These are phyloP conservation scores for Planococcus citri DNA, from an alignment of 1,140 invertebrate genomes.

Conservation along the genomic window DNA sequence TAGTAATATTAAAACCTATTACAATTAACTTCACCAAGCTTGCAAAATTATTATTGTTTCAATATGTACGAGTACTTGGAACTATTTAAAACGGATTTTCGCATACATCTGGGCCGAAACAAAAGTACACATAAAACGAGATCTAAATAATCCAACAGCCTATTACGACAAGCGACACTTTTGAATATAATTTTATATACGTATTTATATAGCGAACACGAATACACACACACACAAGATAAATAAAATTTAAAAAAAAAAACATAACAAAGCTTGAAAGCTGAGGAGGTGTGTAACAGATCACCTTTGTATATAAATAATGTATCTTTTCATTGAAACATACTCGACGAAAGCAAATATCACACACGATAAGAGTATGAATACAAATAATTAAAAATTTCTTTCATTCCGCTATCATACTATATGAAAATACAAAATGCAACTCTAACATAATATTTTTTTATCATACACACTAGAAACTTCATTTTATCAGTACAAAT, in stretches of 20 bases:
- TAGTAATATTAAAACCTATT: background rate
- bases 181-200: background rate
- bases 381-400: constrained; percentile 5
- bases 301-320: no score
- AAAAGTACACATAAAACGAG: no score
- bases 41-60: no score
- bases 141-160: no score
- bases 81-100: no score
- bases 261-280: no score
- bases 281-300: no score
- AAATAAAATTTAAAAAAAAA: background rate
- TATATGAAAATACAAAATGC: constrained; percentile 11
- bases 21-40: background rate
- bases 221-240: background rate
- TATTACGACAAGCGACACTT: no score
- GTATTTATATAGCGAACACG: background rate
- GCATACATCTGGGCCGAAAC: background rate
- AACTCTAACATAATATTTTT: constrained; percentile 5
- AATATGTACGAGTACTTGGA: no score
- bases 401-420: background rate
- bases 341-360: constrained; percentile 10
- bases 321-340: background rate
- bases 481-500: constrained; percentile 11
- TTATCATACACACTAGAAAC: constrained; percentile 11
- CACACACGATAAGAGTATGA: background rate